Conservation (phyloP, 2,113 vertebrate genomes). For the Rhinolophus sinicus region DNA sequence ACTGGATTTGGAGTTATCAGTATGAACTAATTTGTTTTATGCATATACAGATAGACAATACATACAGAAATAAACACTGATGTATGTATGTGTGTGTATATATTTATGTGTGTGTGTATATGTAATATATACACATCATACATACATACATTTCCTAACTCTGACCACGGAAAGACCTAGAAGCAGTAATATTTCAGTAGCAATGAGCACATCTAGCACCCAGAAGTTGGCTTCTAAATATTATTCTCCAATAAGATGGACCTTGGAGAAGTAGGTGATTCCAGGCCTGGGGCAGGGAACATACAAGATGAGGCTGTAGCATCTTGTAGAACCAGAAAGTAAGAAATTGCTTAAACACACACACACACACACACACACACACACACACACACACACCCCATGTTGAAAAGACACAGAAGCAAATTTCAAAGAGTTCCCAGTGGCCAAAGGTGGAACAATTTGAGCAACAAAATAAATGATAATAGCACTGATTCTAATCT, state of each 20-base stretch:
- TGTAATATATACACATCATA: no score
- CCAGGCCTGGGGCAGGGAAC: not conserved
- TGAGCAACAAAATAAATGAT: not conserved
- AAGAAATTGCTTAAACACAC: not conserved
- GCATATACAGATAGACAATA: not conserved
- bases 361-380: not conserved
- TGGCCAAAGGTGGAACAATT: not conserved
- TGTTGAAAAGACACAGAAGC: not conserved
- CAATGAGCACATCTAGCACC: not conserved
- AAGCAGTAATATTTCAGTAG: not conserved
- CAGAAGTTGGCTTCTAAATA: not conserved
- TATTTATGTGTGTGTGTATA: no score
- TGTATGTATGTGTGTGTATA: not conserved
- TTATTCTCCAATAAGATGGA: not conserved
- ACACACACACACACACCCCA: not conserved
- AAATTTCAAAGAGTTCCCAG: constrained; percentile 3
- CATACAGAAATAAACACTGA: not conserved
- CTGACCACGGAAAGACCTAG: not conserved
- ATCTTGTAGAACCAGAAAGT: not conserved
- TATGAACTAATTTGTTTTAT: not conserved
- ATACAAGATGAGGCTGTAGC: not conserved
- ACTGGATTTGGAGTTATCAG: not conserved
- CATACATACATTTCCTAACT: not conserved
- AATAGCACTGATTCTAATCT: not conserved
- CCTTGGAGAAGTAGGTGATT: not conserved